Conservation (phyloP, 37 sponge, comb jelly and placozoan genomes). For the Cladorhizidae sp. region DNA sequence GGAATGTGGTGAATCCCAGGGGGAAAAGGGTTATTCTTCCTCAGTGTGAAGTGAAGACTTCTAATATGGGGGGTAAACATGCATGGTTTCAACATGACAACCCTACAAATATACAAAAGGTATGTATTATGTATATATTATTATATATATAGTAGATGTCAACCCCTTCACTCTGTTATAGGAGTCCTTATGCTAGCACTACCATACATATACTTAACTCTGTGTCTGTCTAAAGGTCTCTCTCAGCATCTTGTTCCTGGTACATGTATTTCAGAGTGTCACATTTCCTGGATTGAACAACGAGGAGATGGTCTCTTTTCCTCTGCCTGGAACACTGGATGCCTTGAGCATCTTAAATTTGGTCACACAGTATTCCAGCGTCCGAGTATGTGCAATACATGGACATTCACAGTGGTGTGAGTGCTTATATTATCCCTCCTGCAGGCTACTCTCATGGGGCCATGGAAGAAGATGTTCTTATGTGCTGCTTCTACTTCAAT, state of each 20-base stretch:
- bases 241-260: too few relatives aligned
- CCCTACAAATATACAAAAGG: too few relatives aligned
- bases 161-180: too few relatives aligned
- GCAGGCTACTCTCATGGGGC: conserved; percentile 19
- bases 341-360: conserved; percentile 51
- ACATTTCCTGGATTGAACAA: conserved; percentile 23
- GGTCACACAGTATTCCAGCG: conserved; percentile 35
- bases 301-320: background rate
- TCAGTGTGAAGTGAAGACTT: too few relatives aligned
- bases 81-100: too few relatives aligned
- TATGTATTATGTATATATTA: too few relatives aligned
- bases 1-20: too few relatives aligned
- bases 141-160: too few relatives aligned
- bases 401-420: background rate
- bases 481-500: conserved; percentile 51
- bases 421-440: background rate
- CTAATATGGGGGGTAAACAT: too few relatives aligned
- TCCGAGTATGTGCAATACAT: conserved; percentile 26
- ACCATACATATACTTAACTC: too few relatives aligned
- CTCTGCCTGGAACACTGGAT: conserved; percentile 63
- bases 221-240: too few relatives aligned
- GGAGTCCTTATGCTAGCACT: too few relatives aligned
- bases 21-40: background rate
- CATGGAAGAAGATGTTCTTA: conserved; percentile 70
- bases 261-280: background rate